These are phyloP conservation scores for Anas capensis DNA, from an alignment of 2,797 vertebrate species.

Conservation along the genomic window DNA sequence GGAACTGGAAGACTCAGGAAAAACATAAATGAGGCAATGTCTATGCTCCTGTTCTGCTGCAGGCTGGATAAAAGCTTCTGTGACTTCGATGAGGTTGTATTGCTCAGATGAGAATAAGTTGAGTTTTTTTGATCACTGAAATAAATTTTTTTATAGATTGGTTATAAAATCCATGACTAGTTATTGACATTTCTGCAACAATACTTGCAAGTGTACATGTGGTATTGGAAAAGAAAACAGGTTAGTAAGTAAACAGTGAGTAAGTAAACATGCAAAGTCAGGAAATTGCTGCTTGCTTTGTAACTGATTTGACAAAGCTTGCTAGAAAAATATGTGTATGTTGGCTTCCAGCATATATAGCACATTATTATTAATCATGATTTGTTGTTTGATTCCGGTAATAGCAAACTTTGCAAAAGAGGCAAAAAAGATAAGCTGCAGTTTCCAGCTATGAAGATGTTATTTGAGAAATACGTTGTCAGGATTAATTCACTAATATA, in stretches of 20 bases:
- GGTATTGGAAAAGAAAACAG: background rate
- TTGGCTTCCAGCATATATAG: background rate
- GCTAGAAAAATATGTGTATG: conserved; percentile 13
- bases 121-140: background rate
- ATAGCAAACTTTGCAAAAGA: background rate
- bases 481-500: conserved; percentile 30
- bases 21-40: background rate
- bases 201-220: background rate
- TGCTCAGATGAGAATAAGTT: background rate
- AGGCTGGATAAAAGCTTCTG: background rate
- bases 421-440: background rate
- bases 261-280: background rate
- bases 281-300: conserved; percentile 7
- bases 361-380: conserved; percentile 6
- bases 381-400: conserved; percentile 11
- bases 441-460: background rate
- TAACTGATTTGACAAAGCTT: background rate
- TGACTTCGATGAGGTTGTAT: background rate
- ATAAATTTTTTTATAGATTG: background rate
- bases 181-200: background rate
- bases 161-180: background rate
- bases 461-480: background rate
- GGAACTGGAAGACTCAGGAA: background rate
- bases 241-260: background rate
- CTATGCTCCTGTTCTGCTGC: background rate